These are phyloP conservation scores for Oncorhynchus gorbuscha DNA, from an alignment of 2,113 vertebrate genomes.

Conservation along the genomic window DNA sequence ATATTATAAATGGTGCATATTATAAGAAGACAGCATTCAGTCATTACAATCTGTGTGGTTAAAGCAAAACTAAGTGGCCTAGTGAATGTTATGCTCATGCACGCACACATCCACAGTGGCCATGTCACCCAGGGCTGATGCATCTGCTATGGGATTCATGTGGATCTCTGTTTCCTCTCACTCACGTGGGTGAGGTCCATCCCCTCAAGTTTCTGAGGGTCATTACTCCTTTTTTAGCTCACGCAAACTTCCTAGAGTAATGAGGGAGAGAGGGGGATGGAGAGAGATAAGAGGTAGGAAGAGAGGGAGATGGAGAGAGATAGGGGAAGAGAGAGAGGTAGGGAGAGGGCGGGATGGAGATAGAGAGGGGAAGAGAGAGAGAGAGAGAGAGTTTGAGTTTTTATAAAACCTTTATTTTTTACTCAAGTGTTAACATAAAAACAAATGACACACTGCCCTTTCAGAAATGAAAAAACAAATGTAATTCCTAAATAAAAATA, in stretches of 20 bases:
- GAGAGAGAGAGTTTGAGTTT: no score
- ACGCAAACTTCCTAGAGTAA: constrained; percentile 31
- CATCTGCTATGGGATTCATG: constrained; percentile 1
- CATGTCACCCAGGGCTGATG: neutral
- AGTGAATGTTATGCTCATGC: constrained; percentile 1
- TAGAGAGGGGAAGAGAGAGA: no score
- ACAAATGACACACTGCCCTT: no score
- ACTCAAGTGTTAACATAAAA: no score
- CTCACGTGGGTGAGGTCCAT: constrained; percentile 23
- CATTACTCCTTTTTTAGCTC: constrained; percentile 31
- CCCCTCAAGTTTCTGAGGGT: constrained; percentile 37
- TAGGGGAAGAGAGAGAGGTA: constrained; percentile 14
- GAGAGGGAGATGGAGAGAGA: constrained; percentile 6
- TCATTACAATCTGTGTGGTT: neutral
- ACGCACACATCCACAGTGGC: neutral
- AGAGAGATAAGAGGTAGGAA: constrained; percentile 1
- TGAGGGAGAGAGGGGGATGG: constrained; percentile 40
- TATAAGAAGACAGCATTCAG: neutral
- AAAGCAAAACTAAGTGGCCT: neutral
- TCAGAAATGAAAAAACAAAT: no score
- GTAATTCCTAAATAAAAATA: no score
- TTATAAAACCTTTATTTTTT: no score
- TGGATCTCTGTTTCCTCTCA: constrained; percentile 39
- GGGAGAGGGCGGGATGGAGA: no score
- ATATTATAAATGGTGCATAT: neutral